Evolutionary conservation across 2,113 vertebrate genomes (phyloP).

Genomic region (Isichthys henryi): DNA sequence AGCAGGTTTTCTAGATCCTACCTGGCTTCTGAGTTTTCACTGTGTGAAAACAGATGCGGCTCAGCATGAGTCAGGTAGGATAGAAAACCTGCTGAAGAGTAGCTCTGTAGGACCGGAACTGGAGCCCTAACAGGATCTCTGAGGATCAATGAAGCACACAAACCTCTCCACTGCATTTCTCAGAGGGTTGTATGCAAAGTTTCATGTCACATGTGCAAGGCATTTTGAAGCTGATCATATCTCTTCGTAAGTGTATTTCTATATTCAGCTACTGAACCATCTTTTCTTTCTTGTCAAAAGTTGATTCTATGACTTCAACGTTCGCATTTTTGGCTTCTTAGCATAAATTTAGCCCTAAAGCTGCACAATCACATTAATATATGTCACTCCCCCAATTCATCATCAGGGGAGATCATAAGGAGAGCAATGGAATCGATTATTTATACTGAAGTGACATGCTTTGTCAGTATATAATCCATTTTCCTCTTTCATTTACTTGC

Average conservation of each 20-base stretch:
- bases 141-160: neutral
- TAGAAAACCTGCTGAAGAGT: too few species aligned
- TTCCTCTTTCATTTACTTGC: neutral
- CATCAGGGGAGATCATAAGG: neutral
- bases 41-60: too few species aligned
- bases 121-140: neutral
- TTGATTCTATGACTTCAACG: neutral
- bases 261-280: neutral
- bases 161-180: neutral
- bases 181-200: neutral
- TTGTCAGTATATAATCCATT: neutral
- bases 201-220: neutral
- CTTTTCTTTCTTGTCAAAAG: neutral
- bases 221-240: neutral
- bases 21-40: too few species aligned
- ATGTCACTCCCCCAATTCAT: neutral
- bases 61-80: too few species aligned
- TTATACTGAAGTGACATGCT: neutral
- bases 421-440: neutral
- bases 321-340: neutral
- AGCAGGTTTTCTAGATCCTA: too few species aligned
- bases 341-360: neutral
- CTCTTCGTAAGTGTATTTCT: neutral
- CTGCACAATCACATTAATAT: neutral
- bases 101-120: too few species aligned